Base-by-base conservation (phyloP, 1,140 invertebrate genomes). In the Drosophila burlai region DNA sequence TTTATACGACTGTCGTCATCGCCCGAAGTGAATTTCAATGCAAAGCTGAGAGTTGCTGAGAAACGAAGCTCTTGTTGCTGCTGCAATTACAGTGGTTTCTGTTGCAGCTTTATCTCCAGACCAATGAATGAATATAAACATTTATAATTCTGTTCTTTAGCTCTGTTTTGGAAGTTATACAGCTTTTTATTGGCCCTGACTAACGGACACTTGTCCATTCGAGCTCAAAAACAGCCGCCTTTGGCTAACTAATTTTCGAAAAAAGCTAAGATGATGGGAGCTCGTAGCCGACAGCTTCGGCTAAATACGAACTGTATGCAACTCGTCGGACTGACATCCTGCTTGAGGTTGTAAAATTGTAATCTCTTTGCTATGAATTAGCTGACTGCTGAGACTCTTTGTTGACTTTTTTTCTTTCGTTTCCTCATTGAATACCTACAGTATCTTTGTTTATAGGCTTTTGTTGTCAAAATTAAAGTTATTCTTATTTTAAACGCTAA, bases 1-100 rank as follows among this genome's bases (percentile, higher is more conserved):
- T 42, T 55, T 24, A 45, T 72, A 47, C 67, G 80, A 62, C 65
- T 86, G 83, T 83, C 83, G 83, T 87, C 83, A 87, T 87, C 83
- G 83, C 54, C 68, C 67, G 72, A 83, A 80, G 62, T 71, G 72
- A 83, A 80, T 87, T 86, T 83, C 72, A 74, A 83, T 83, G 84
- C 80, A 74, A 68, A 80, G 63, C 69, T 43, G 76, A 83, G 76
- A 69, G 60, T 55, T 61, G 66, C 64, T 9, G 58, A 59, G 58
- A 66, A 47, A 29, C 47, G 38, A 59, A 46, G 29, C 45, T 72
- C 46, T 59, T 43, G 31, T 66, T 38, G 31, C 26, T 43, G 71
- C 11, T 75, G 72, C 59, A 36, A 43, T 18, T 74, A 42, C 13
- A 45, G 47, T 31, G 29, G 31, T 55, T 50, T 52, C 40, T 58